Evolutionary conservation across 2,888 invertebrate genomes (phyloP).

Genomic region (Pachydiplax longipennis): DNA sequence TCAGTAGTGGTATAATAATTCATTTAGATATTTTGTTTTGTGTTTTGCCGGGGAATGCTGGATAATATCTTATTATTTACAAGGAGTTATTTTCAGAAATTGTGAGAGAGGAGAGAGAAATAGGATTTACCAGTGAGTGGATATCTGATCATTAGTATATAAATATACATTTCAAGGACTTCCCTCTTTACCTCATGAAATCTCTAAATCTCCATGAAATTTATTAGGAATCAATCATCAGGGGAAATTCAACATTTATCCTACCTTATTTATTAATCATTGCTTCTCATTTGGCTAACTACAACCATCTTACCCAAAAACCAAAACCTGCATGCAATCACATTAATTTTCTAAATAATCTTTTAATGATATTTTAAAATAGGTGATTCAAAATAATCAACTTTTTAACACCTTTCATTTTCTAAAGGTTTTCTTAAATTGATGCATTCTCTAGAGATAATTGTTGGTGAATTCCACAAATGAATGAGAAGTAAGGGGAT

Average conservation of each 20-base stretch:
- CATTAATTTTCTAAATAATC: not conserved
- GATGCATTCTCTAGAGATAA: not conserved
- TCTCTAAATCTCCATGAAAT: not conserved
- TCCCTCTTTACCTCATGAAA: not conserved
- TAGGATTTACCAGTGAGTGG: constrained; percentile 27
- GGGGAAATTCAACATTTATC: not conserved
- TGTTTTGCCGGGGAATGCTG: not conserved
- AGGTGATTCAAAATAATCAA: not conserved
- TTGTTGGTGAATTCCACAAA: too few species aligned
- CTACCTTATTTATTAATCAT: not conserved
- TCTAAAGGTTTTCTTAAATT: not conserved
- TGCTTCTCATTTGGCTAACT: not conserved
- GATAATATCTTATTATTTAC: too few species aligned
- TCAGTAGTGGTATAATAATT: not conserved
- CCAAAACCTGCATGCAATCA: not conserved
- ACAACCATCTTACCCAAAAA: not conserved
- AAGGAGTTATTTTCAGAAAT: not conserved
- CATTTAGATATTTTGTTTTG: not conserved
- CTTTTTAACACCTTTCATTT: not conserved
- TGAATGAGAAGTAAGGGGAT: too few species aligned
- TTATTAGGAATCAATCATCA: not conserved
- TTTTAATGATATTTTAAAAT: not conserved
- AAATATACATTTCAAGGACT: not conserved
- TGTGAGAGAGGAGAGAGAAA: constrained; percentile 29
- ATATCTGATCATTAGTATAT: constrained; percentile 15